These are phyloP conservation scores for Potorous gilbertii DNA, from an alignment of 2,797 vertebrate genomes.

Conservation along the genomic window DNA sequence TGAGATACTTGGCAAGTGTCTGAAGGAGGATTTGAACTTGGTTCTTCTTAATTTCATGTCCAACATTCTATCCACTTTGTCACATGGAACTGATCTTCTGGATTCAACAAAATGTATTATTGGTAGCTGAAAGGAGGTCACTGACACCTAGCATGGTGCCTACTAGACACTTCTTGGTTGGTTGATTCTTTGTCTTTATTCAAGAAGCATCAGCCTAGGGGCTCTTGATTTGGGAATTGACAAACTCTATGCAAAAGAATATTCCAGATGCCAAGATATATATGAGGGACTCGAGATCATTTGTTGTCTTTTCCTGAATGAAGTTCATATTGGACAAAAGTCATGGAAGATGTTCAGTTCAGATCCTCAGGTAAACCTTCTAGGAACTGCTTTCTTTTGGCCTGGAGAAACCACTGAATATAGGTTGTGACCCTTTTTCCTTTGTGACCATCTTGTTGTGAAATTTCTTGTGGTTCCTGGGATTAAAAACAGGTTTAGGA, in stretches of 20 bases:
- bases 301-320: not conserved
- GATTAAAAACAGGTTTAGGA: not conserved
- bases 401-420: not conserved
- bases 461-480: not conserved
- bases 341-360: not conserved
- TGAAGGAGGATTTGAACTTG: not conserved
- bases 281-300: not conserved
- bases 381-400: not conserved
- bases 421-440: not conserved
- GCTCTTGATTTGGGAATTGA: not conserved
- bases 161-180: not conserved
- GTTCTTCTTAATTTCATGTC: not conserved
- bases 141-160: not conserved
- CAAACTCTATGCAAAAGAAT: not conserved
- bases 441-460: not conserved
- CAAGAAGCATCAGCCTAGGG: not conserved
- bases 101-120: not conserved
- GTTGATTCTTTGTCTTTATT: not conserved
- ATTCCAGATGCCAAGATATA: not conserved
- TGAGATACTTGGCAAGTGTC: not conserved
- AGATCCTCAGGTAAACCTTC: not conserved
- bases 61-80: not conserved
- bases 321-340: not conserved
- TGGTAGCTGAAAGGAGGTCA: not conserved
- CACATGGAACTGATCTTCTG: not conserved